Conservation (phyloP, 2,113 vertebrate species). For the Drymodes brunneopygia region DNA sequence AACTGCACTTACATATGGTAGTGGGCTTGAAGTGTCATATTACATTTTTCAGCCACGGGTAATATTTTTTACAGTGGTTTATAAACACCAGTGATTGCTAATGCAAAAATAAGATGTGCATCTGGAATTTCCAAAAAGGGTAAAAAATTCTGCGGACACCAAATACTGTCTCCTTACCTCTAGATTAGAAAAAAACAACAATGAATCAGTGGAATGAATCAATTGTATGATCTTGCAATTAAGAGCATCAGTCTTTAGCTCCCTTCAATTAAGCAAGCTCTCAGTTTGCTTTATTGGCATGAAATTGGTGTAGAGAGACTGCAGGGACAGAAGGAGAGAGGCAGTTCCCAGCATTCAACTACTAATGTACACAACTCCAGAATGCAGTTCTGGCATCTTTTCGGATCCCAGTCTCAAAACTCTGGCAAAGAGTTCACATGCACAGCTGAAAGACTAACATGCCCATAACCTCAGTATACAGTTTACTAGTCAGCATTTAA, state of each 20-base stretch:
- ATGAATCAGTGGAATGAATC: background rate
- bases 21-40: background rate
- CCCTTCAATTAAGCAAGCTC: background rate
- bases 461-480: background rate
- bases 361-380: background rate
- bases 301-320: background rate
- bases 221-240: background rate
- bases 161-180: background rate
- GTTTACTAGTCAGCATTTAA: background rate
- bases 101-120: constrained; percentile 27
- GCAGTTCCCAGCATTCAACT: background rate
- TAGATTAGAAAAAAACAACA: background rate
- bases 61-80: constrained; percentile 46
- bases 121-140: background rate
- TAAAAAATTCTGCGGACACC: background rate
- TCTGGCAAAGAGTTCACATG: background rate
- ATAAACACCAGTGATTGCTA: constrained; percentile 30
- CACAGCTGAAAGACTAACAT: background rate
- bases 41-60: constrained; percentile 23
- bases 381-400: background rate
- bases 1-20: background rate
- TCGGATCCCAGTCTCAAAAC: background rate
- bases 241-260: background rate
- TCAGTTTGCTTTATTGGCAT: background rate
- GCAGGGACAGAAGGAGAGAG: background rate